Conservation (phyloP, 2,113 vertebrate species). For the Odontesthes bonariensis region DNA sequence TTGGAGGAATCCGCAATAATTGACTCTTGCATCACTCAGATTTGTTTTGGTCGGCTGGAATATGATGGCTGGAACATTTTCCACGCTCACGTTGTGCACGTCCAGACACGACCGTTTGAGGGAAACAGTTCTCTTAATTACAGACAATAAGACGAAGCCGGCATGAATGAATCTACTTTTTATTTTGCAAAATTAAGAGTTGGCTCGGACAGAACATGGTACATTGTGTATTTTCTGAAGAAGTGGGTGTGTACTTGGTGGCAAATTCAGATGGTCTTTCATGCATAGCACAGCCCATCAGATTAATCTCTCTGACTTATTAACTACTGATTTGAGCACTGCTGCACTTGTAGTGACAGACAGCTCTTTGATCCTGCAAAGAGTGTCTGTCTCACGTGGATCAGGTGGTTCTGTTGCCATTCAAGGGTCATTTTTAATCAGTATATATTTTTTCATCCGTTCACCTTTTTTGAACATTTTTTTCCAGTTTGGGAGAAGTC, state of each 20-base stretch:
- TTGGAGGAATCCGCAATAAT: not conserved
- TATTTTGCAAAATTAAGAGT: no score
- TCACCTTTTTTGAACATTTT: not conserved
- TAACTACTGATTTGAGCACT: constrained; percentile 42
- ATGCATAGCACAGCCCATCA: constrained; percentile 13
- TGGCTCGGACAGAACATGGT: no score
- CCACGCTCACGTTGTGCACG: not conserved
- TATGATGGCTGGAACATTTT: not conserved
- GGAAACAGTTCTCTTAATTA: constrained; percentile 17
- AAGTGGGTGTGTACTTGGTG: not conserved
- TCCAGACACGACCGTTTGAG: not conserved
- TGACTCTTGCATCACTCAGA: constrained; percentile 7
- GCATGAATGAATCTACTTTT: no score
- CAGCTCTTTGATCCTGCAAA: constrained; percentile 38
- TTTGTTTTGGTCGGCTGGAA: constrained; percentile 21
- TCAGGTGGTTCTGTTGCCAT: not conserved
- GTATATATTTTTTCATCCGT: no score
- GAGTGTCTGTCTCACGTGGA: constrained; percentile 26
- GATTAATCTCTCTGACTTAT: constrained; percentile 52
- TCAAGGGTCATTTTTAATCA: not conserved
- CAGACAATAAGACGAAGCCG: not conserved
- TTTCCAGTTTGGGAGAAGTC: not conserved
- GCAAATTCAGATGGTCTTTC: constrained; percentile 17
- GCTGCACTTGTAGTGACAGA: constrained; percentile 30
- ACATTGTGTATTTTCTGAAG: not conserved